Percentiles rank a stretch among this genome's conserved stretches.
phyloP scores from a whole-genome alignment of 2,797 vertebrate species.

The Peromyscus aztecus region DNA sequence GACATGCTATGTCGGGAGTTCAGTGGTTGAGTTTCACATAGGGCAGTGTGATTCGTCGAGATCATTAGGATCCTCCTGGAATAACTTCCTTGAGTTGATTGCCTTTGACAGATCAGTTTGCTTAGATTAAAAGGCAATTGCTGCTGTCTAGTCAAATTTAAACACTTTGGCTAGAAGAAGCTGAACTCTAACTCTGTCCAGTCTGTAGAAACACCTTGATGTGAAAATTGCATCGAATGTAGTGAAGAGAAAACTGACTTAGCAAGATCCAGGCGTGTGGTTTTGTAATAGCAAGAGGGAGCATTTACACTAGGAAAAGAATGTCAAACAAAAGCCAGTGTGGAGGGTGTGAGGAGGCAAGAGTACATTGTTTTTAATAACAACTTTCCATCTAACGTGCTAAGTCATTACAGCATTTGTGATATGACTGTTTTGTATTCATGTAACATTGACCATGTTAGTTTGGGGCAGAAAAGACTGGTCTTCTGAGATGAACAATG shows the following conservation, averaged over 20 bases:
- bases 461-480: not conserved
- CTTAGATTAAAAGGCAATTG: constrained; percentile 92
- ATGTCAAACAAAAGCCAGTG: constrained; percentile 53
- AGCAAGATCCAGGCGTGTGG: constrained; percentile 29
- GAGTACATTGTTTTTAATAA: constrained; percentile 52
- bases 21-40: constrained; percentile 83
- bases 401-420: not conserved
- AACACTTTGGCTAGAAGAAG: constrained; percentile 83
- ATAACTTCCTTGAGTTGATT: constrained; percentile 85
- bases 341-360: not conserved
- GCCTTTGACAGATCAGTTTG: constrained; percentile 90
- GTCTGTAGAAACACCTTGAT: constrained; percentile 83
- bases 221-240: constrained; percentile 76
- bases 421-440: not conserved
- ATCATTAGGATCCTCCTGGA: constrained; percentile 89
- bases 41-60: constrained; percentile 86
- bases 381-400: not conserved
- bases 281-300: constrained; percentile 57
- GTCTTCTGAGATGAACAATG: constrained; percentile 24
- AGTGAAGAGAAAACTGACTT: constrained; percentile 78
- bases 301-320: not conserved
- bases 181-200: constrained; percentile 83
- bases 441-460: not conserved
- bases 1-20: constrained; percentile 86
- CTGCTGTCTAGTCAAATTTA: constrained; percentile 89